phyloP scores from a whole-genome alignment of 2,113 vertebrate genomes.

The Pseudorhombus dupliciocellatus region DNA sequence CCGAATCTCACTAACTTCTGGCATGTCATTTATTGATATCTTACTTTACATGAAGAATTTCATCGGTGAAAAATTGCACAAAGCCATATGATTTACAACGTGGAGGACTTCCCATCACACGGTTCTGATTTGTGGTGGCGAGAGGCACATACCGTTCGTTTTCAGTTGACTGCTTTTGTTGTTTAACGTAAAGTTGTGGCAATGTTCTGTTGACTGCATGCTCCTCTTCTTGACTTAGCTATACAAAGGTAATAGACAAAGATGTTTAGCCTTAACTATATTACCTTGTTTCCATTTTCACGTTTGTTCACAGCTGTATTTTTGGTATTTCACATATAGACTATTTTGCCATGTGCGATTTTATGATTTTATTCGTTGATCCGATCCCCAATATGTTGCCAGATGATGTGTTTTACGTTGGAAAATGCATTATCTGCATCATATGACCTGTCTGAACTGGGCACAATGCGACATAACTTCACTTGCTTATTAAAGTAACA shows the following conservation, averaged over 20 bases:
- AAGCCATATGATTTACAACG: slow-evolving; percentile 77
- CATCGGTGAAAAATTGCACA: slow-evolving; percentile 73
- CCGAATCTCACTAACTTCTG: slow-evolving; percentile 83
- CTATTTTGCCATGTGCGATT: slow-evolving; percentile 77
- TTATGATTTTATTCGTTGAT: slow-evolving; percentile 75
- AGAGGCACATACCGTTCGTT: slow-evolving; percentile 74
- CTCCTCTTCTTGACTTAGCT: slow-evolving; percentile 84
- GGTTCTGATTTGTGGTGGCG: slow-evolving; percentile 67
- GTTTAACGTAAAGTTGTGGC: slow-evolving; percentile 82
- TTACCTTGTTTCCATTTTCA: slow-evolving; percentile 86
- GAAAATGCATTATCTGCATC: slow-evolving; percentile 61
- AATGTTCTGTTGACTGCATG: slow-evolving; percentile 90
- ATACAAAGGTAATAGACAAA: slow-evolving; percentile 82
- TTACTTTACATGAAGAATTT: slow-evolving; percentile 78
- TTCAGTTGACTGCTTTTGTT: slow-evolving; percentile 79
- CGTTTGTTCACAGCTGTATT: slow-evolving; percentile 76
- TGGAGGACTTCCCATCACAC: slow-evolving; percentile 62
- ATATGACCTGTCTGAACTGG: slow-evolving; percentile 55
- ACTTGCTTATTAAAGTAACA: slow-evolving; percentile 72
- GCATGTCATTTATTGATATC: slow-evolving; percentile 93
- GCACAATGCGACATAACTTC: slow-evolving; percentile 57
- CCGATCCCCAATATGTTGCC: slow-evolving; percentile 63
- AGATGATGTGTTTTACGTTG: slow-evolving; percentile 58
- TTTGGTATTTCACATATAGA: slow-evolving; percentile 78
- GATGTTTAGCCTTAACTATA: slow-evolving; percentile 89